These are phyloP conservation scores for Salminus brasiliensis DNA, from an alignment of 2,113 vertebrate species.

Conservation along the genomic window DNA sequence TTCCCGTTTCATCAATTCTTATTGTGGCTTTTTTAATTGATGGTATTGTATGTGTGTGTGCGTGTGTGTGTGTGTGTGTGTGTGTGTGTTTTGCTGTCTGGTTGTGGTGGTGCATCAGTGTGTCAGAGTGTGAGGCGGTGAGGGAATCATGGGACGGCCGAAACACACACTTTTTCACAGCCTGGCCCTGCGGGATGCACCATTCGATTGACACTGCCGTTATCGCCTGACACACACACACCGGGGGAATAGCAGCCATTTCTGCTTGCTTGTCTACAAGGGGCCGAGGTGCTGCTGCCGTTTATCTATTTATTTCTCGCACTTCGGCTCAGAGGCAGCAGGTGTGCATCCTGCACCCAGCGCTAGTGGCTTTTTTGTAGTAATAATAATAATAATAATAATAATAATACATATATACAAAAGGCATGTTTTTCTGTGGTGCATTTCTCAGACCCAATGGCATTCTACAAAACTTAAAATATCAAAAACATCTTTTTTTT, in stretches of 20 bases:
- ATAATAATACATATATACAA: too few species aligned
- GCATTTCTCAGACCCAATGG: background rate
- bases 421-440: too few species aligned
- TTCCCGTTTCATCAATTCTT: background rate
- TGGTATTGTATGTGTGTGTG: slow-evolving; percentile 29
- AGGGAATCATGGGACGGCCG: slow-evolving; percentile 50
- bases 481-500: too few species aligned
- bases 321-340: slow-evolving; percentile 48
- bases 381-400: too few species aligned
- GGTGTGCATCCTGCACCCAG: slow-evolving; percentile 39
- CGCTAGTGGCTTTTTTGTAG: too few species aligned
- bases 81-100: background rate
- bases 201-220: slow-evolving; percentile 67
- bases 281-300: slow-evolving; percentile 44
- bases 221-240: slow-evolving; percentile 68
- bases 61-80: too few species aligned
- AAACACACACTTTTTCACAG: slow-evolving; percentile 64
- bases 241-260: slow-evolving; percentile 64
- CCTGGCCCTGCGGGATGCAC: slow-evolving; percentile 60
- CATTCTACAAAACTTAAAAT: background rate
- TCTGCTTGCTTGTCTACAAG: slow-evolving; percentile 58
- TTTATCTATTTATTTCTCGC: slow-evolving; percentile 32
- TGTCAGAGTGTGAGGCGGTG: slow-evolving; percentile 36
- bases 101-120: slow-evolving; percentile 23
- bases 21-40: slow-evolving; percentile 14